Conservation (phyloP, 2,888 invertebrate species). For the Ophioninae sp. region DNA sequence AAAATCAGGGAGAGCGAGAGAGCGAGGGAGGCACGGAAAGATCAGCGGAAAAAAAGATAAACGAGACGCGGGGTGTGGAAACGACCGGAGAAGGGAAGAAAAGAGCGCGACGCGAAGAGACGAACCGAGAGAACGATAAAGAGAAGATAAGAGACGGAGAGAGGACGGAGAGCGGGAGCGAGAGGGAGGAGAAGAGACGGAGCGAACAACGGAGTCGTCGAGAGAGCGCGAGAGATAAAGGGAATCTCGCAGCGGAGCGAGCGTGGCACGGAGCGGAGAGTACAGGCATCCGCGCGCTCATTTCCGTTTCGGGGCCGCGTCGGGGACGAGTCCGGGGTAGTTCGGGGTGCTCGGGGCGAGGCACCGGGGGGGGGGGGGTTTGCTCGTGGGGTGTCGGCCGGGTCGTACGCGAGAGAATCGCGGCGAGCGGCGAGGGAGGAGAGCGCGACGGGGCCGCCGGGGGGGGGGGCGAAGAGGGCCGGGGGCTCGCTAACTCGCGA, state of each 20-base stretch:
- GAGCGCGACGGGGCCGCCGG: slow-evolving; percentile 43
- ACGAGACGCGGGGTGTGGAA: slow-evolving; percentile 63
- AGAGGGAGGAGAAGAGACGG: slow-evolving; percentile 51
- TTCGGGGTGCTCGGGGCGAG: no score
- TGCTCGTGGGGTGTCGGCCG: slow-evolving; percentile 46
- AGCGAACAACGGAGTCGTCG: slow-evolving; percentile 1
- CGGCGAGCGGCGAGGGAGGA: slow-evolving; percentile 61
- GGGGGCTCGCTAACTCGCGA: slow-evolving; percentile 80
- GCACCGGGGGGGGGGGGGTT: no score
- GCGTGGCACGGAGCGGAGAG: slow-evolving; percentile 64
- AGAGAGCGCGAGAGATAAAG: slow-evolving; percentile 56
- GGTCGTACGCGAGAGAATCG: slow-evolving; percentile 23
- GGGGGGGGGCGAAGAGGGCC: slow-evolving; percentile 63
- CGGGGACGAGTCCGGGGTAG: slow-evolving; percentile 56
- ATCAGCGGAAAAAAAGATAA: slow-evolving; percentile 44
- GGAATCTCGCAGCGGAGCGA: slow-evolving; percentile 49
- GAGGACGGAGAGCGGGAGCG: slow-evolving; percentile 40
- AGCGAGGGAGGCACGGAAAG: slow-evolving; percentile 11
- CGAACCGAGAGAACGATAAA: background rate
- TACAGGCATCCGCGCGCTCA: slow-evolving; percentile 81
- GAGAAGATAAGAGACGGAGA: slow-evolving; percentile 51
- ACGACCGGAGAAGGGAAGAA: slow-evolving; percentile 59
- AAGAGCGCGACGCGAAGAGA: slow-evolving; percentile 22
- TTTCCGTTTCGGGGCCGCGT: slow-evolving; percentile 77
- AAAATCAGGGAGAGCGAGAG: background rate